Conservation (phyloP, 2,113 vertebrate species). For the Ceyx melanurus region DNA sequence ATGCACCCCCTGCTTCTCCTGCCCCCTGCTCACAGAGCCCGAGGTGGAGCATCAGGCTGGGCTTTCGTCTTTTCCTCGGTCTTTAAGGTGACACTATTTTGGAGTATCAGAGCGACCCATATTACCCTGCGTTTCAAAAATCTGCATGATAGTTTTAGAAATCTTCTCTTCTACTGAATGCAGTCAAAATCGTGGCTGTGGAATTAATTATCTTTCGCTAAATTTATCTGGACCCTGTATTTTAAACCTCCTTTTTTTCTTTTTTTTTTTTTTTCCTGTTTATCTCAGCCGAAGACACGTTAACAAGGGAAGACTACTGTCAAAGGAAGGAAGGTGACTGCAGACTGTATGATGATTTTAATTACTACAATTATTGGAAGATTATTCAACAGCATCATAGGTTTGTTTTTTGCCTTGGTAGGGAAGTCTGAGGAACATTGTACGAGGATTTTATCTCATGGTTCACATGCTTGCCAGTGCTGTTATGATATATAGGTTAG, state of each 20-base stretch:
- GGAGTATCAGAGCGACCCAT: background rate
- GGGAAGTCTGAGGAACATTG: conserved; percentile 49
- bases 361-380: conserved; percentile 82
- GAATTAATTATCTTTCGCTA: conserved; percentile 24
- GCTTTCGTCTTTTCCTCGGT: background rate
- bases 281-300: conserved; percentile 68
- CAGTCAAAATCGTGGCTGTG: background rate
- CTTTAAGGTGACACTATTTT: conserved; percentile 22
- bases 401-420: conserved; percentile 72
- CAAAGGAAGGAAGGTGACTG: conserved; percentile 81
- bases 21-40: conserved; percentile 26
- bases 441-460: conserved; percentile 2
- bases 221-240: conserved; percentile 30
- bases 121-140: background rate
- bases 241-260: conserved; percentile 45
- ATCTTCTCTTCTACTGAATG: background rate
- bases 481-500: background rate
- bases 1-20: background rate
- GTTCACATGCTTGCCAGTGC: background rate
- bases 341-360: conserved; percentile 80
- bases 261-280: background rate
- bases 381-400: conserved; percentile 76
- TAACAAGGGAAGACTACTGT: conserved; percentile 73
- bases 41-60: conserved; percentile 11
- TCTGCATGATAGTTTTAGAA: background rate